Evolutionary conservation across 2,888 invertebrate species (phyloP).

Genomic region (Ametastegia equiseti): DNA sequence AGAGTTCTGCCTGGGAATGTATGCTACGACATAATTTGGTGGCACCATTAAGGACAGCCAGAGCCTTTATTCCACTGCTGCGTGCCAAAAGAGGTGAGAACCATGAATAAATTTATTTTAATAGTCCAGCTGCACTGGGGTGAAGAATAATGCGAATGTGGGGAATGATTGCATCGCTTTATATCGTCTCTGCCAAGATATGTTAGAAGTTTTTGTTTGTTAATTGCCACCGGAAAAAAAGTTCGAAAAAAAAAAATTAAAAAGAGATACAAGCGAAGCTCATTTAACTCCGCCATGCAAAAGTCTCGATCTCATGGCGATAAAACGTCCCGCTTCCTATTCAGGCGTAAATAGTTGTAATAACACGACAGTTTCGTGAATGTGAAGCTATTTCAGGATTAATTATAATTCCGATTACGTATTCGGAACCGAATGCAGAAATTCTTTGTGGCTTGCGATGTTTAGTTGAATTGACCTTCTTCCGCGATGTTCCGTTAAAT

Average conservation of each 20-base stretch:
- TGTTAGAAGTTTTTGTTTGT: background rate
- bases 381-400: conserved; percentile 25
- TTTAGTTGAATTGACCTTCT: background rate
- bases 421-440: conserved; percentile 11
- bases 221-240: background rate
- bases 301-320: conserved; percentile 4
- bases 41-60: conserved; percentile 85
- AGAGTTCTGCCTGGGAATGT: conserved; percentile 84
- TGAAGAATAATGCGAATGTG: background rate
- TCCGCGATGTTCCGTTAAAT: background rate
- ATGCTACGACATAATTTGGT: conserved; percentile 85
- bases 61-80: conserved; percentile 86
- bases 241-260: background rate
- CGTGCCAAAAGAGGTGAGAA: conserved; percentile 76
- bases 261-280: background rate
- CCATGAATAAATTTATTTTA: background rate
- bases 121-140: background rate
- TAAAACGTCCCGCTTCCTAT: background rate
- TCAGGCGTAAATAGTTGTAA: background rate
- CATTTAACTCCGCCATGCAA: background rate
- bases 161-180: conserved; percentile 15
- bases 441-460: background rate
- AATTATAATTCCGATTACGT: conserved; percentile 12
- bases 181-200: background rate
- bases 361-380: conserved; percentile 10